Evolutionary conservation across 2,888 invertebrate genomes (phyloP).

Genomic region (Papilio protenor): DNA sequence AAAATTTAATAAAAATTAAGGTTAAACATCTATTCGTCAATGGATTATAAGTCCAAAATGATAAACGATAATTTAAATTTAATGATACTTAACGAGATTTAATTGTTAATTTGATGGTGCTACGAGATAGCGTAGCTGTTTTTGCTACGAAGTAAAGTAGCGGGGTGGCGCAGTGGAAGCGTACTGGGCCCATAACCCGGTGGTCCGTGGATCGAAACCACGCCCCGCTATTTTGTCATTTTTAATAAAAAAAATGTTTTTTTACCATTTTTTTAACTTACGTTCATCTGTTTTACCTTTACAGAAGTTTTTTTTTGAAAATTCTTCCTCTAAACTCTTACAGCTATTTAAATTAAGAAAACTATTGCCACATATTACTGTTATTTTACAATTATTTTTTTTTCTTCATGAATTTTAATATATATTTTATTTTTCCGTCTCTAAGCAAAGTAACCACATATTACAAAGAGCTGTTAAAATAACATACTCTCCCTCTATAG

Average conservation of each 20-base stretch:
- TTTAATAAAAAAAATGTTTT: too few relatives aligned
- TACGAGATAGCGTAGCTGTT: constrained; percentile 12
- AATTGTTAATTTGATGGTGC: neutral
- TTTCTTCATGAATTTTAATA: neutral
- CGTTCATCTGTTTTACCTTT: too few relatives aligned
- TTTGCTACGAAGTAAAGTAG: neutral
- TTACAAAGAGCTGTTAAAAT: neutral
- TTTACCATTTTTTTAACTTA: too few relatives aligned
- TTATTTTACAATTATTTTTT: neutral
- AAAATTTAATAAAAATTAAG: neutral
- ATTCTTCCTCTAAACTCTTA: too few relatives aligned
- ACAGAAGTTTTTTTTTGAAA: too few relatives aligned
- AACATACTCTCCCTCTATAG: neutral
- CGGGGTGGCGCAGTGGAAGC: constrained; percentile 91
- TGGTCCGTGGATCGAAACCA: constrained; percentile 96
- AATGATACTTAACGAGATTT: neutral
- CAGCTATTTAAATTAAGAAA: too few relatives aligned
- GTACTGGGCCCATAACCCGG: constrained; percentile 95
- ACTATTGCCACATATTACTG: neutral
- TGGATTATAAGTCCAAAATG: neutral
- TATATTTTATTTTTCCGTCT: neutral
- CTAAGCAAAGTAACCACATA: neutral
- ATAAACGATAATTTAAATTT: neutral
- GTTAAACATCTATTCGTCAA: neutral
- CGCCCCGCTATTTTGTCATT: constrained; percentile 57